phyloP scores from a whole-genome alignment of 2,888 invertebrate genomes.

The Invenusta paracnida region DNA sequence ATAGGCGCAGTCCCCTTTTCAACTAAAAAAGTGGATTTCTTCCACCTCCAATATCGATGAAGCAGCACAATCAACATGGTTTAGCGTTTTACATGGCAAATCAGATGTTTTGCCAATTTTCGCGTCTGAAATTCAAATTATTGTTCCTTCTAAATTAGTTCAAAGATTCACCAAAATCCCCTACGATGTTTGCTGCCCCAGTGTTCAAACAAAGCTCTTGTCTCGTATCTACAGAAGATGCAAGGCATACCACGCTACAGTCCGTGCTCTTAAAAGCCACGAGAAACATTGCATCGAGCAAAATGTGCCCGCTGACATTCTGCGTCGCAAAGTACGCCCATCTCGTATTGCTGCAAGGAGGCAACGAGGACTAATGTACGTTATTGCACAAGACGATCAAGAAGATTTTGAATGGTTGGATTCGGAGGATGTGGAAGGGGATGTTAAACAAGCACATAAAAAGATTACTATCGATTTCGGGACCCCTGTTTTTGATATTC shows the following conservation, averaged over 20 bases:
- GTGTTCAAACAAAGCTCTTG: background rate
- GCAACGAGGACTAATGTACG: background rate
- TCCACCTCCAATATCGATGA: constrained; percentile 3
- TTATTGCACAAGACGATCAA: constrained; percentile 21
- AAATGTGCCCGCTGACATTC: background rate
- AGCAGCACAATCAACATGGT: background rate
- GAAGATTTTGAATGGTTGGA: constrained; percentile 25
- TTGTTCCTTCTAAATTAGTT: background rate
- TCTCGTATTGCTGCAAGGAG: constrained; percentile 26
- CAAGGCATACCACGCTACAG: background rate
- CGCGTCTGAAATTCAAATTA: background rate
- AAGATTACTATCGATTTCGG: background rate
- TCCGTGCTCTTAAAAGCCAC: constrained; percentile 15
- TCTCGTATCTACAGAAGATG: background rate
- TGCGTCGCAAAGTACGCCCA: constrained; percentile 2
- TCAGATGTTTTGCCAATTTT: constrained; percentile 1
- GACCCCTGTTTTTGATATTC: background rate
- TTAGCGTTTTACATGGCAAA: constrained; percentile 1
- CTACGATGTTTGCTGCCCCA: constrained; percentile 1
- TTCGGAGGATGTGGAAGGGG: background rate
- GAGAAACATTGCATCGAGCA: background rate
- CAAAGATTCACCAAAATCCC: constrained; percentile 1
- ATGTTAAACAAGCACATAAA: background rate
- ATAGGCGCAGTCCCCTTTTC: constrained; percentile 15
- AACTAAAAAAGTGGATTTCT: constrained; percentile 6